Evolutionary conservation across 1,140 invertebrate genomes (phyloP), one percentile per base, ranked within the genome.

Genomic region (Aporrectodea caliginosa): DNA sequence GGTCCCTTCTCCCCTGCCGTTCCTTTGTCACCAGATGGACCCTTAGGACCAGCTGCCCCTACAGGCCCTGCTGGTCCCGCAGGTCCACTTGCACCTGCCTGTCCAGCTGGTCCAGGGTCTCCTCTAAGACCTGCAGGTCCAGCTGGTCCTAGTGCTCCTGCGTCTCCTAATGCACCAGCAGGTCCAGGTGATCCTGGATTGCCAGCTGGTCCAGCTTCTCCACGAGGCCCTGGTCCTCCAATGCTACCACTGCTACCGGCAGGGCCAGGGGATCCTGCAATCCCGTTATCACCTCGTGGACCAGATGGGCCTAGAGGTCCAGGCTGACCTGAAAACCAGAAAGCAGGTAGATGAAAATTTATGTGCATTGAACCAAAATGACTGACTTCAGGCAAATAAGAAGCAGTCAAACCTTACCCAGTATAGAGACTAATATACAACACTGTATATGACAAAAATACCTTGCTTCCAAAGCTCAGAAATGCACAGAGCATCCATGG

Each of bases 201-300:
- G 12, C 29, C 33, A 33, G 33, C 22, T 27, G 34, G 31, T 22
- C 29, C 33, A 31, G 12, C 6, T 82, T 81, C 0, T 82, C 73
- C 34, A 85, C 74, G 0, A 83, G 73, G 84, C 85, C 86, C 1
- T 83, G 84, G 43, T 58, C 6, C 43, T 12, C 43, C 43, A 58
- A 58, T 22, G 43, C 22, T 58, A 58, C 43, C 43, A 22, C 6
- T 58, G 6, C 43, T 22, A 58, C 43, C 43, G 22, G 43, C 43
- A 58, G 43, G 43, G 22, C 43, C 43, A 12, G 43, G 43, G 6
- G 6, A 22, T 58, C 43, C 43, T 12, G 43, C 43, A 6, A 22
- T 22, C 22, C 43, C 43, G 6, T 6, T 6, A 22, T 58, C 68
- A 2, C 77, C 77, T 1, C 29, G 43, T 32, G 34, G 77, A 29